phyloP scores from a whole-genome alignment of 2,888 invertebrate genomes.

The Dryobota labecula region DNA sequence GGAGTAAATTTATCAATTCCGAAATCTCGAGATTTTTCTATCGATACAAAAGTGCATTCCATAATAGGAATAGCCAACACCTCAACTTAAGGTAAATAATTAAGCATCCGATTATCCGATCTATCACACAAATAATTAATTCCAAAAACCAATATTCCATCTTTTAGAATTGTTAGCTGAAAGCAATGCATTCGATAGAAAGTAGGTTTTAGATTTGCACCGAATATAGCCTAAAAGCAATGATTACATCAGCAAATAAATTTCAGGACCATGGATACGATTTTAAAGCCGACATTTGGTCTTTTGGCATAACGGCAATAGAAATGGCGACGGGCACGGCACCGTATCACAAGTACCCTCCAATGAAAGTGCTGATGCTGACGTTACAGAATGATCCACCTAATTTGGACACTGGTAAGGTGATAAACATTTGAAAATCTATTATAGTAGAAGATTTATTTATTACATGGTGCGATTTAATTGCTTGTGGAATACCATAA shows the following conservation, averaged over 20 bases:
- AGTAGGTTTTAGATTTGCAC: conserved; percentile 24
- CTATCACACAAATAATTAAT: neutral
- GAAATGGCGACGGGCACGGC: conserved; percentile 99
- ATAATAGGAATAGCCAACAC: too few species aligned
- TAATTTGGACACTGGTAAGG: conserved; percentile 95
- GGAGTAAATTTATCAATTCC: too few species aligned
- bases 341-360: conserved; percentile 99
- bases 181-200: neutral
- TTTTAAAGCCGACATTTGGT: conserved; percentile 96
- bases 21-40: too few species aligned
- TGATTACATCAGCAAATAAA: conserved; percentile 47
- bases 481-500: neutral
- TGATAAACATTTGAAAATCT: conserved; percentile 8
- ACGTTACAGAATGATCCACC: conserved; percentile 99
- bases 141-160: neutral
- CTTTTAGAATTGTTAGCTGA: neutral
- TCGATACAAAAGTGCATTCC: too few species aligned
- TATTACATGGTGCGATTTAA: neutral
- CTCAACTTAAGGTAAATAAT: too few species aligned
- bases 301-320: conserved; percentile 98
- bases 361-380: conserved; percentile 99
- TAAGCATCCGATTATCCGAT: too few species aligned
- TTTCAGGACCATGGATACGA: conserved; percentile 98
- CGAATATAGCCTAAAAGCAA: neutral
- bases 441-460: neutral